Evolutionary conservation across 2,113 vertebrate genomes (phyloP).

Genomic region (Mus pahari): DNA sequence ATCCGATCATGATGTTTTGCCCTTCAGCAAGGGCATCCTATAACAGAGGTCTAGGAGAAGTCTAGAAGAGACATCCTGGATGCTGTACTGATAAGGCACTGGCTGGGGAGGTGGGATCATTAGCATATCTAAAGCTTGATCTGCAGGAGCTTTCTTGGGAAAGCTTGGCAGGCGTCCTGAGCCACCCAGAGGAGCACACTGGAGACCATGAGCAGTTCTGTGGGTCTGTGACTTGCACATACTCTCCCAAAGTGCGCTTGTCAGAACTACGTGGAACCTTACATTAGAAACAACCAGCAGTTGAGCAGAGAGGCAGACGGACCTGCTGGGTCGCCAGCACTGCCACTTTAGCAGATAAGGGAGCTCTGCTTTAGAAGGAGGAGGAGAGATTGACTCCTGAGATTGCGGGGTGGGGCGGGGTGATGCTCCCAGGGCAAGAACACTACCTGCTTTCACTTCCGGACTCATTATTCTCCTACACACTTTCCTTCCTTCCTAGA

Average conservation of each 20-base stretch:
- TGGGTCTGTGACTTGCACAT: neutral
- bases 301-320: constrained; percentile 58
- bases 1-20: constrained; percentile 14
- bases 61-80: neutral
- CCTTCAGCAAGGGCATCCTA: neutral
- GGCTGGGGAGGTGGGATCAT: neutral
- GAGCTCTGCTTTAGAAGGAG: constrained; percentile 61
- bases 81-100: neutral
- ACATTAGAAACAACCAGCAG: constrained; percentile 57
- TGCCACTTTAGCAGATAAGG: constrained; percentile 58
- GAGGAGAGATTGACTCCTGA: constrained; percentile 54
- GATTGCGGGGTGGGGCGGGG: neutral
- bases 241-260: neutral
- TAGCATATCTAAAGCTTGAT: neutral
- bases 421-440: neutral
- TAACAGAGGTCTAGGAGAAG: neutral
- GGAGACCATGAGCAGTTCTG: no score
- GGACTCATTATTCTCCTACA: constrained; percentile 15
- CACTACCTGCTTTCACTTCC: constrained; percentile 1
- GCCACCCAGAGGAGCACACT: neutral
- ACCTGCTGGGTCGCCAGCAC: constrained; percentile 70
- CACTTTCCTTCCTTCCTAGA: constrained; percentile 33
- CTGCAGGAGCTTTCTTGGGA: neutral
- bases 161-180: neutral
- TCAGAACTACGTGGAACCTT: constrained; percentile 26